Conservation (phyloP, 1,140 invertebrate genomes). For the Drosophila ohnishii region DNA sequence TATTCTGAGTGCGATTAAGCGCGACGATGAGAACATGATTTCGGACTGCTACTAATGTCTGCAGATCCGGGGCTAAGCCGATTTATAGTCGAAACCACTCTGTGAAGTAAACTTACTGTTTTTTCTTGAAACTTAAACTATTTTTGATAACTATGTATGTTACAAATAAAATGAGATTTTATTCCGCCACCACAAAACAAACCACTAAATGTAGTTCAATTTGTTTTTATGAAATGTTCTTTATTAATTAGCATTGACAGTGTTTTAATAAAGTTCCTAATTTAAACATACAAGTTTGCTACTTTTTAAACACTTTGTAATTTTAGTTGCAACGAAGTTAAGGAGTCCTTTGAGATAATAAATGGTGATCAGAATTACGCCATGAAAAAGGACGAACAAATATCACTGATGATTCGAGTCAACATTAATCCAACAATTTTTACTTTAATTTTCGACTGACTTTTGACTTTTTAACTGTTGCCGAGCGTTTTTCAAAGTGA, state of each 20-base stretch:
- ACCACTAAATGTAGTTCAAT: conserved; percentile 6
- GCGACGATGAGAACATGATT: conserved; percentile 84
- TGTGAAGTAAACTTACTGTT: conserved; percentile 38
- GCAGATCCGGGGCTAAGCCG: conserved; percentile 11
- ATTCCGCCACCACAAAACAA: conserved; percentile 6
- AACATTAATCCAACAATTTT: too few relatives aligned
- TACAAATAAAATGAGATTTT: conserved; percentile 33
- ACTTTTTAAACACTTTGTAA: too few relatives aligned
- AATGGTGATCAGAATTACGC: too few relatives aligned
- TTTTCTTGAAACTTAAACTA: conserved; percentile 30
- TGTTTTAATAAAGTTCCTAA: too few relatives aligned
- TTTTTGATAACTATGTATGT: conserved; percentile 38
- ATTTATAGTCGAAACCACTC: not conserved
- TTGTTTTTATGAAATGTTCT: not conserved
- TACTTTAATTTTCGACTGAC: too few relatives aligned
- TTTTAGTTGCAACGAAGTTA: too few relatives aligned
- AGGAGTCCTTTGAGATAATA: too few relatives aligned
- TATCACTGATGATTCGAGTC: too few relatives aligned
- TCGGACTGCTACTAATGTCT: conserved; percentile 87
- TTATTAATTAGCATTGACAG: too few relatives aligned
- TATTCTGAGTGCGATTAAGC: conserved; percentile 85
- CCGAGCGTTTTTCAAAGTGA: not conserved
- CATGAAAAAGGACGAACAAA: too few relatives aligned
- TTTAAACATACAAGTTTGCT: too few relatives aligned
- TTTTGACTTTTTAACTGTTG: too few relatives aligned